Conservation (phyloP, 2,888 invertebrate species). For the Crematogaster levior region DNA sequence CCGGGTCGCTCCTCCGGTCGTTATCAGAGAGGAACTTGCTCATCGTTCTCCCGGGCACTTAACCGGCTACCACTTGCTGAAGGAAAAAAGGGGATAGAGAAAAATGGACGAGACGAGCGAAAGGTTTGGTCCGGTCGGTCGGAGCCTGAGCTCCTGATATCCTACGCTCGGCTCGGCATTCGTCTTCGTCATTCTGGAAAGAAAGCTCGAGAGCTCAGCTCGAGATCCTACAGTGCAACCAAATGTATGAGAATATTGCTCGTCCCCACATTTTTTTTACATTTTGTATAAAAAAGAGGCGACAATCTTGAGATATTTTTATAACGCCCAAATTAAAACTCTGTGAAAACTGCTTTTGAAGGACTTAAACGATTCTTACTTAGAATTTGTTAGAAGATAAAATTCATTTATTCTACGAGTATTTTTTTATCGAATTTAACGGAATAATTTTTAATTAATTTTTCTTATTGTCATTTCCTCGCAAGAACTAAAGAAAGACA, state of each 20-base stretch:
- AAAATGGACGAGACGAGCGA: constrained; percentile 48
- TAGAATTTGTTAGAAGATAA: neutral
- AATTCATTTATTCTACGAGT: neutral
- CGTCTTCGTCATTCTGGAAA: constrained; percentile 58
- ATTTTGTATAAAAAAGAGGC: neutral
- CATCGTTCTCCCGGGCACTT: constrained; percentile 60
- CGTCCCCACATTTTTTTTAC: neutral
- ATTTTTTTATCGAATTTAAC: neutral
- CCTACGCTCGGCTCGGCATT: constrained; percentile 49
- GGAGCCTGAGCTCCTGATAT: constrained; percentile 51
- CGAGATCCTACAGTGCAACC: constrained; percentile 25
- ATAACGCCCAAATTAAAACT: neutral
- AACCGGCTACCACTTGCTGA: constrained; percentile 55
- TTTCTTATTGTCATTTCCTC: neutral
- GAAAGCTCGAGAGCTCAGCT: constrained; percentile 34
- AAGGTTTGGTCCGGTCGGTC: constrained; percentile 49
- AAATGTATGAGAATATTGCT: constrained; percentile 32
- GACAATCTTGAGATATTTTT: neutral
- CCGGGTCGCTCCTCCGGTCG: constrained; percentile 47
- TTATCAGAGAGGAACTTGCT: constrained; percentile 59
- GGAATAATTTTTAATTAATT: neutral
- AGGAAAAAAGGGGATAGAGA: constrained; percentile 47
- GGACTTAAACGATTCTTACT: neutral
- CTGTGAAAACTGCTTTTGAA: neutral
- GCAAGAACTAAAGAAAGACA: neutral